phyloP scores from a whole-genome alignment of 1,140 invertebrate genomes.

The Ostrea denselamellosa region DNA sequence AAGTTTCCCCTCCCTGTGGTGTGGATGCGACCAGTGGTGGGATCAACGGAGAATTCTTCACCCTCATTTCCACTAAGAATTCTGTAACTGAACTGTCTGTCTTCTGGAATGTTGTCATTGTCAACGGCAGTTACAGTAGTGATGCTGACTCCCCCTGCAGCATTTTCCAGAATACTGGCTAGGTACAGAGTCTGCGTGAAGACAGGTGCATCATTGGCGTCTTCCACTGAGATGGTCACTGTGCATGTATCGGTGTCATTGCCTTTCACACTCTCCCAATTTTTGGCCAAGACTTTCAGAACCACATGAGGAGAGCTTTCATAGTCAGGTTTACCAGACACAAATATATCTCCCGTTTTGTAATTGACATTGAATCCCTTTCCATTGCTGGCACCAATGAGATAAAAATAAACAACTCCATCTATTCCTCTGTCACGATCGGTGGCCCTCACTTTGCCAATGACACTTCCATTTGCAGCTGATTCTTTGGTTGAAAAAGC shows the following conservation, averaged over 20 bases:
- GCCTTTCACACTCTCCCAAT: constrained; percentile 92
- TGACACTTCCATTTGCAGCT: constrained; percentile 89
- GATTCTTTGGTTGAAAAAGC: constrained; percentile 96
- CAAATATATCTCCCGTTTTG: constrained; percentile 87
- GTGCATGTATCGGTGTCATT: constrained; percentile 97
- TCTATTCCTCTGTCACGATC: constrained; percentile 95
- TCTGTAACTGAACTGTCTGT: constrained; percentile 94
- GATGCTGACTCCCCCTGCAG: constrained; percentile 85
- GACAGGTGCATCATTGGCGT: constrained; percentile 96
- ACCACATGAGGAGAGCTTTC: constrained; percentile 94
- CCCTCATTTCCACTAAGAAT: constrained; percentile 91
- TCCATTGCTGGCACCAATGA: constrained; percentile 95
- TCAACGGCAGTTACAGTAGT: constrained; percentile 91
- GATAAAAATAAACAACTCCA: constrained; percentile 93
- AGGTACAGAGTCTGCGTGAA: constrained; percentile 89
- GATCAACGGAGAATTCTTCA: constrained; percentile 93
- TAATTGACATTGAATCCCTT: constrained; percentile 93
- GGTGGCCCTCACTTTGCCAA: constrained; percentile 92
- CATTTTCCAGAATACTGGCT: constrained; percentile 88
- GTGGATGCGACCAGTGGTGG: constrained; percentile 81
- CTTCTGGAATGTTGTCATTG: constrained; percentile 93
- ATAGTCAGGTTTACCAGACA: constrained; percentile 88
- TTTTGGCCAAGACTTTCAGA: constrained; percentile 95
- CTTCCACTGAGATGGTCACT: constrained; percentile 94
- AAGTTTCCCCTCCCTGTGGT: constrained; percentile 83